Evolutionary conservation across 2,888 invertebrate genomes (phyloP).

Genomic region (Catotricha subobsoleta): DNA sequence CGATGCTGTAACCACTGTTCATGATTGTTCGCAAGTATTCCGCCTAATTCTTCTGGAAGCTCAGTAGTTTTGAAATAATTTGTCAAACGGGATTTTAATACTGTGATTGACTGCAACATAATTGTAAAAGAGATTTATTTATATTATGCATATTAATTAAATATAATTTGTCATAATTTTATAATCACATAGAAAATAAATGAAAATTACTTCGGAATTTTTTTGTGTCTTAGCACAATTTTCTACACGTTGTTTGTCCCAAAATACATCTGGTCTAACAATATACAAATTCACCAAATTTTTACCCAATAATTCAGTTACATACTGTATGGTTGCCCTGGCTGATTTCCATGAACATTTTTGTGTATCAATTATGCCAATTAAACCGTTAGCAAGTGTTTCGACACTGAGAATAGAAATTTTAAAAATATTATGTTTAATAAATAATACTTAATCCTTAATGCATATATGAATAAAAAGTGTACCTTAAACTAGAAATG

Average conservation of each 20-base stretch:
- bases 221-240: conserved; percentile 44
- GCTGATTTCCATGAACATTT: conserved; percentile 44
- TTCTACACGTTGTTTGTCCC: conserved; percentile 55
- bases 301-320: conserved; percentile 33
- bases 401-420: not conserved
- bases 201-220: conserved; percentile 31
- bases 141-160: not conserved
- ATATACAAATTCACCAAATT: conserved; percentile 38
- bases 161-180: not conserved
- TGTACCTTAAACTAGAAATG: conserved; percentile 26
- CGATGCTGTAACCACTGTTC: conserved; percentile 56
- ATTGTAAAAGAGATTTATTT: not conserved
- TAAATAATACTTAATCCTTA: not conserved
- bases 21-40: conserved; percentile 51
- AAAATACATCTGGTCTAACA: conserved; percentile 53
- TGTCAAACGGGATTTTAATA: conserved; percentile 47
- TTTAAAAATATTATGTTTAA: too few relatives aligned
- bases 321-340: conserved; percentile 39
- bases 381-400: conserved; percentile 30
- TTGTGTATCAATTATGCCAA: conserved; percentile 44
- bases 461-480: not conserved
- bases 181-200: not conserved
- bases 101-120: conserved; percentile 43
- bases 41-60: conserved; percentile 54
- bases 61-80: conserved; percentile 50